Evolutionary conservation across 2,113 vertebrate genomes (phyloP).

Genomic region (Gymnarchus niloticus): DNA sequence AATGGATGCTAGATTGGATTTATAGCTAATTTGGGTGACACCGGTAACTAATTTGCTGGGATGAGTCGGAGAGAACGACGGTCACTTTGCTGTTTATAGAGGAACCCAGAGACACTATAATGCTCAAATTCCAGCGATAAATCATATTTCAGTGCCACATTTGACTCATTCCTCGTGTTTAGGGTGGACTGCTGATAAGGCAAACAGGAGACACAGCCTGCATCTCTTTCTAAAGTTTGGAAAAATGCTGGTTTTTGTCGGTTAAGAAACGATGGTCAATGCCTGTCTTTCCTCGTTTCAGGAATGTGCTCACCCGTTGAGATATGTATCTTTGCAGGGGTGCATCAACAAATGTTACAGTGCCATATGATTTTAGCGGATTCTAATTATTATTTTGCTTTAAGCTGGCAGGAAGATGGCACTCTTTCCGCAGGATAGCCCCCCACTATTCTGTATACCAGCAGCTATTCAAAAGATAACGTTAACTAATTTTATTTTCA

Average conservation of each 20-base stretch:
- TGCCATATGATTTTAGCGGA: background rate
- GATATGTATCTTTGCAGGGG: background rate
- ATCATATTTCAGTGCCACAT: background rate
- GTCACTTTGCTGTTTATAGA: background rate
- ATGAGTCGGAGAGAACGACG: background rate
- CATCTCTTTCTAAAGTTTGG: background rate
- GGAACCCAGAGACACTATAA: background rate
- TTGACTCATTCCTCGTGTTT: background rate
- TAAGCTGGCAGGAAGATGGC: background rate
- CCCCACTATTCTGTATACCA: background rate
- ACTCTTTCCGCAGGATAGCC: background rate
- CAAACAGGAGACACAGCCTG: background rate
- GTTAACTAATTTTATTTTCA: background rate
- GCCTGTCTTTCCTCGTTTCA: background rate
- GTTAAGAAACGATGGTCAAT: background rate
- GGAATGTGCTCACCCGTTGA: background rate
- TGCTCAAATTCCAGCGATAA: background rate
- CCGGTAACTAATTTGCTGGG: constrained; percentile 4
- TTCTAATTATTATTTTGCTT: no score
- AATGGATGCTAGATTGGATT: background rate
- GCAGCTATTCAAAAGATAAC: background rate
- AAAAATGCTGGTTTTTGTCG: background rate
- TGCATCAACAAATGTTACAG: background rate
- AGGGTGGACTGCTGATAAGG: background rate
- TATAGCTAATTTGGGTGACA: background rate